Percentiles rank a stretch among this genome's conserved stretches.
Evolutionary conservation across 2,888 invertebrate genomes (phyloP).

Genomic region (Pristionchus japonicus): DNA sequence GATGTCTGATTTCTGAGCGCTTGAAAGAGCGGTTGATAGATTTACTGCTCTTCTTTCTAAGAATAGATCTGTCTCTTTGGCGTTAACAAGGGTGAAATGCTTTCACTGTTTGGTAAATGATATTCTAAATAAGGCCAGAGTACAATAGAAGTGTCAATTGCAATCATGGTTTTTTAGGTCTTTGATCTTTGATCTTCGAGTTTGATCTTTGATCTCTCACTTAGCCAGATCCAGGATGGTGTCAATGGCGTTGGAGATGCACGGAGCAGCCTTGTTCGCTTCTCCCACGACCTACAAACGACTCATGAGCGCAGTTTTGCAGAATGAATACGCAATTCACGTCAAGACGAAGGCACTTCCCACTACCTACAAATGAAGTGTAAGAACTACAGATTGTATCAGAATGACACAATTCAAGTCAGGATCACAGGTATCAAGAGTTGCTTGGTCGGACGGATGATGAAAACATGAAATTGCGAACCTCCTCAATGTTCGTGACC

Average conservation of each 20-base stretch:
- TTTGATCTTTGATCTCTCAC: slow-evolving; percentile 49
- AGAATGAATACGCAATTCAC: background rate
- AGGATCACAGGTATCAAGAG: background rate
- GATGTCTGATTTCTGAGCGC: background rate
- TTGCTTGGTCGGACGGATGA: too few relatives aligned
- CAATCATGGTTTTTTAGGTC: too few relatives aligned
- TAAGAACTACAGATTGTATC: background rate
- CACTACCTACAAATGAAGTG: background rate
- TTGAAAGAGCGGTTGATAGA: background rate
- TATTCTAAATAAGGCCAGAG: too few relatives aligned
- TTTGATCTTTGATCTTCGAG: too few relatives aligned
- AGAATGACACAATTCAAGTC: background rate
- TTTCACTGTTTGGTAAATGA: too few relatives aligned
- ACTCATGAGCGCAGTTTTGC: background rate
- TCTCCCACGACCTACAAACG: slow-evolving; percentile 54
- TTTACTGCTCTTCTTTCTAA: background rate
- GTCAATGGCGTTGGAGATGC: slow-evolving; percentile 66
- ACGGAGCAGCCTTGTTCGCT: slow-evolving; percentile 57
- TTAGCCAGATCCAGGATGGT: slow-evolving; percentile 67
- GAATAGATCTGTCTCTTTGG: too few relatives aligned
- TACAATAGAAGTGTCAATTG: too few relatives aligned
- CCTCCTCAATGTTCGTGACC: slow-evolving; percentile 60
- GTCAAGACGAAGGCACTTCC: too few relatives aligned
- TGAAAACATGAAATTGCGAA: too few relatives aligned
- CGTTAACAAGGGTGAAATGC: too few relatives aligned